Evolutionary conservation across 2,888 invertebrate species (phyloP).

Genomic region (Metellina segmentata): DNA sequence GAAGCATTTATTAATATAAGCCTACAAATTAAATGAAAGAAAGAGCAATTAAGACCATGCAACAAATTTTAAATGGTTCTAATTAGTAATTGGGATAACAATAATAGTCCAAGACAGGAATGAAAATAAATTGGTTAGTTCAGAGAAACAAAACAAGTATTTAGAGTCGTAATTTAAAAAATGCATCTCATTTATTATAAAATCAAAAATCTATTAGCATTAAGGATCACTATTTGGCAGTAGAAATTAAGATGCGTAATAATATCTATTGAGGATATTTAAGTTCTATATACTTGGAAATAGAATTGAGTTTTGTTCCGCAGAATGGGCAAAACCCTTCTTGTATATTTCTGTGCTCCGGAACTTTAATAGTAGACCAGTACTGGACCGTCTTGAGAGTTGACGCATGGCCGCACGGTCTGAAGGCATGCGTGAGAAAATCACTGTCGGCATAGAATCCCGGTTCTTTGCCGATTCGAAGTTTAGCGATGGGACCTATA

Average conservation of each 20-base stretch:
- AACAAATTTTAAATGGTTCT: no score
- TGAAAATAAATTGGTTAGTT: no score
- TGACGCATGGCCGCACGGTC: conserved; percentile 99
- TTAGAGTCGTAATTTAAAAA: no score
- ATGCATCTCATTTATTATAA: no score
- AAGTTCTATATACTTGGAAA: conserved; percentile 45
- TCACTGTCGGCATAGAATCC: conserved; percentile 97
- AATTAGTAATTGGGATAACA: no score
- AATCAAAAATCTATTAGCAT: background rate
- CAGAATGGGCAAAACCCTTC: conserved; percentile 60
- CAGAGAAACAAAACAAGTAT: no score
- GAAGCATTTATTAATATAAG: no score
- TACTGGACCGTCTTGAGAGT: conserved; percentile 98
- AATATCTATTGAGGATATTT: conserved; percentile 2
- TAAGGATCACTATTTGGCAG: no score
- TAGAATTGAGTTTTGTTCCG: conserved; percentile 43
- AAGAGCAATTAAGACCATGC: no score
- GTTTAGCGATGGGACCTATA: conserved; percentile 93
- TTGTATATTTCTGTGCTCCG: conserved; percentile 53
- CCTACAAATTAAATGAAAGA: no score
- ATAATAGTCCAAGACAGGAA: no score
- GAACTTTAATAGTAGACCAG: conserved; percentile 81
- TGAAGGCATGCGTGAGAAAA: conserved; percentile 96
- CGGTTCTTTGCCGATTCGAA: conserved; percentile 98
- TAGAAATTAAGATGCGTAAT: background rate